Base-by-base conservation (phyloP, 1,140 invertebrate species). In the Liolophura sinensis region DNA sequence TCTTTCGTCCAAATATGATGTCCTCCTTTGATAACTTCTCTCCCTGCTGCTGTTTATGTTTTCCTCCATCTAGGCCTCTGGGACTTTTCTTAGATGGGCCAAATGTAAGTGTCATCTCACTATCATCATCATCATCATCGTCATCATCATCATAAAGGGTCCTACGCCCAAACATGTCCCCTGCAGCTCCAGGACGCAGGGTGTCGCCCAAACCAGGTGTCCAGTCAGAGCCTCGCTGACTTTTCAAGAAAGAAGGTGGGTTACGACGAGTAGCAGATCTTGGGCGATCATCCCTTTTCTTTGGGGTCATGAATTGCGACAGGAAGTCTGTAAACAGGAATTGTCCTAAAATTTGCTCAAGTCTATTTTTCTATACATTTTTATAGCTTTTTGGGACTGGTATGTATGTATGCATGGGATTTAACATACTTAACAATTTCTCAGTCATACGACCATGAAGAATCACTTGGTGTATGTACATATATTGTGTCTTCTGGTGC, bases 1-100 rank as follows among this genome's bases (percentile, higher is more conserved):
- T 72, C 52, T 72, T 72, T 16, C 64, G 55, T 40, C 70, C 70
- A 69, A 72, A 72, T 18, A 72, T 72, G 22, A 67, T 69, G 46
- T 72, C 71, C 51, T 67, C 68, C 49, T 64, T 61, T 25, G 68
- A 62, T 57, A 69, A 40, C 49, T 48, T 60, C 40, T 50, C 48
- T 27, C 46, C 56, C 50, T 60, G 25, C 64, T 57, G 51, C 31
- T 61, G 18, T 46, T 46, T 14, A 49, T 61, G 24, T 48, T 61
- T 49, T 60, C 31, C 12, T 59, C 60, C 14, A 67, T 24, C 20
- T 51, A 25, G 20, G 50, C 25, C 16, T 67, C 65, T 20, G 51
- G 52, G 15, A 47, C 20, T 27, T 59, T 31, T 14, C 62, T 49
- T 40, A 47, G 55, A 46, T 22, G 62, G 46, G 54, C 62, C 65